A percentile compares a stretch with the other conserved stretches of the same genome.
phyloP scores from a whole-genome alignment of 1,140 invertebrate species.

The Drosophila chauvacae region DNA sequence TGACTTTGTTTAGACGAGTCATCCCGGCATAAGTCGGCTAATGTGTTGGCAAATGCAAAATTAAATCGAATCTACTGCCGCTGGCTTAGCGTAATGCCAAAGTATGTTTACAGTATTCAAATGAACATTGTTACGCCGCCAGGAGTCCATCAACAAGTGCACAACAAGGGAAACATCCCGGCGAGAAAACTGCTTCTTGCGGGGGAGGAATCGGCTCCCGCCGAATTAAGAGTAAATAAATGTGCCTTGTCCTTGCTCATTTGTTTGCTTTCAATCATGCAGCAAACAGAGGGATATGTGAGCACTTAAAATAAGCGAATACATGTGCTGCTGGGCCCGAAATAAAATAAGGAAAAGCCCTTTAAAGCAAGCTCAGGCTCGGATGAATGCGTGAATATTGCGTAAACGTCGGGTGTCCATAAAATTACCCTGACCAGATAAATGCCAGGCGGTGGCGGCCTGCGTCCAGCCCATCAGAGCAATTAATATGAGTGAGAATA shows the following conservation, averaged over 20 bases:
- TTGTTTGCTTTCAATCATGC: slow-evolving; percentile 47
- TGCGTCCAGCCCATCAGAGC: slow-evolving; percentile 14
- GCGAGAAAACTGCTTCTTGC: slow-evolving; percentile 1
- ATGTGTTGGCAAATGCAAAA: slow-evolving; percentile 38
- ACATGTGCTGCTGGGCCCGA: slow-evolving; percentile 3
- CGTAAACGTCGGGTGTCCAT: slow-evolving; percentile 29
- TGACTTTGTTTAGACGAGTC: slow-evolving; percentile 30
- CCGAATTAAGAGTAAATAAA: slow-evolving; percentile 46
- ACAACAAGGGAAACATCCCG: slow-evolving; percentile 8
- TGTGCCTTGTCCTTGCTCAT: slow-evolving; percentile 40
- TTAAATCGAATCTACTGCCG: slow-evolving; percentile 34
- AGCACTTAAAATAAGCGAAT: slow-evolving; percentile 19
- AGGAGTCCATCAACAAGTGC: slow-evolving; percentile 50
- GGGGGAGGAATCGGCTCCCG: neutral
- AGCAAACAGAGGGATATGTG: slow-evolving; percentile 38
- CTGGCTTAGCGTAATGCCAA: slow-evolving; percentile 40
- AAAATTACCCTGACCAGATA: slow-evolving; percentile 5
- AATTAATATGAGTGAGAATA: slow-evolving; percentile 47
- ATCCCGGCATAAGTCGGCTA: slow-evolving; percentile 5
- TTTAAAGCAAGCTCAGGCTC: slow-evolving; percentile 8
- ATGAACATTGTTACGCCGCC: slow-evolving; percentile 38
- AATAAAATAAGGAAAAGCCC: slow-evolving; percentile 15
- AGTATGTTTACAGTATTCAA: slow-evolving; percentile 48
- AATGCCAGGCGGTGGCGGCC: neutral
- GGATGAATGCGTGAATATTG: slow-evolving; percentile 17